Evolutionary conservation across 1,140 invertebrate genomes (phyloP), one percentile per base, ranked within the genome.

Genomic region (Stegodyphus mimosarum): DNA sequence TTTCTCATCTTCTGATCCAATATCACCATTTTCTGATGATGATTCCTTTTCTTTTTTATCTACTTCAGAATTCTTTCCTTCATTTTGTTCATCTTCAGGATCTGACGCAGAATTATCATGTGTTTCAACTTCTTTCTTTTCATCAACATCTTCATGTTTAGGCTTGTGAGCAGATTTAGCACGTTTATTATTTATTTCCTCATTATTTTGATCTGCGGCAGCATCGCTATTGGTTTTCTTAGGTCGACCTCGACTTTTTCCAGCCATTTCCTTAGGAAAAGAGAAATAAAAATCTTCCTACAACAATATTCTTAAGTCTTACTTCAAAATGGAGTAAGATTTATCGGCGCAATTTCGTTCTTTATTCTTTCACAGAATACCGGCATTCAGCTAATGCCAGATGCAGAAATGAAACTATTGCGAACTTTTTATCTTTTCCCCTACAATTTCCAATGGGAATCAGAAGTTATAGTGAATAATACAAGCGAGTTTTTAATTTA

Each of bases 21-120:
- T 33, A 33, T 33, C 33, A 3, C 33, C 33, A 33, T 33, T 33
- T 33, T 33, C 33, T 33, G 33, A 33, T 33, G 33, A 33, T 1
- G 66, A n/a, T 50, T 71, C 18, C 53, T 83, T 48, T 7, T 6
- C 48, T 49, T 83, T 55, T 9, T 11, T 11, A 49, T 55, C 63
- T 50, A 13, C 49, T 51, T 77, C 18, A n/a, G 63, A n/a, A 17
- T 77, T 67, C 17, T 66, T 48, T 75, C 17, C 73, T 33, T 55
- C 73, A 17, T 60, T 48, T 18, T 33, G 52, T 48, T 55, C 33
- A 60, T 75, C 55, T 6, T 48, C 48, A 5, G 18, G 7, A 50
- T 66, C 48, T 66, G 6, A 6, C 50, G n/a, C 48, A 66, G 18
- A 6, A 15, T 52, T 18, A 51, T 17, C 53, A 75, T 11, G 48